Base-by-base conservation (phyloP, 2,113 vertebrate species). In the Formicarius rufipectus region DNA sequence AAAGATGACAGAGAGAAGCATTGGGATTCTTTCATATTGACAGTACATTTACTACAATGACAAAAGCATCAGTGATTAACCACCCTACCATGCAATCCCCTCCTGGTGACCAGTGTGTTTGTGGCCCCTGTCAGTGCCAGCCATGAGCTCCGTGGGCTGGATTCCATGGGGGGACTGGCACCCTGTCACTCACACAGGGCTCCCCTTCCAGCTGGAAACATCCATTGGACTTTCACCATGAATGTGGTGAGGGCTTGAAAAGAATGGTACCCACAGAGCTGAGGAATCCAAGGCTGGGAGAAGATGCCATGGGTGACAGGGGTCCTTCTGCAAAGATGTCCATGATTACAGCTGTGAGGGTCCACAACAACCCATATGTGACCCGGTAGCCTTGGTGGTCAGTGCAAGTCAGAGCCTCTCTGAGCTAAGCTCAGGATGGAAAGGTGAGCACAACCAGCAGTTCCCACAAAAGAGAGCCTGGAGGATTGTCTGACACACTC, bases 341-440 rank as follows among this genome's bases (percentile, higher is more conserved):
- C 12, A 10, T 39, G 59, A 69, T 15, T 23, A 5, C 20, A 50
- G 45, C 20, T 39, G 27, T 55, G 21, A 55, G 19, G 17, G 28
- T 45, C 45, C 40, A 37, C 0, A 4, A 42, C 47, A 30, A n/a
- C 23, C 23, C 17, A 5, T 37, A 8, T 25, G 22, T 10, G 22
- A 17, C 19, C 45, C n/a, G 37, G 33, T 15, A 59, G 14, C 39
- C 35, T 64, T 71, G 68, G 17, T 2, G 3, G n/a, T 31, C 44
- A 30, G 9, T 10, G 33, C 35, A 44, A 27, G n/a, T 22, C n/a
- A 78, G 42, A 58, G 8, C 12, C 4, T 60, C 28, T 31, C n/a
- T 59, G 21, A 42, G 33, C 19, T 23, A 78, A 68, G 49, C 27
- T 35, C 0, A 0, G 50, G n/a, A 44, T 0, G 1, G 39, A 31